Evolutionary conservation across 2,797 vertebrate genomes (phyloP).

Genomic region (Spheniscus humboldti): DNA sequence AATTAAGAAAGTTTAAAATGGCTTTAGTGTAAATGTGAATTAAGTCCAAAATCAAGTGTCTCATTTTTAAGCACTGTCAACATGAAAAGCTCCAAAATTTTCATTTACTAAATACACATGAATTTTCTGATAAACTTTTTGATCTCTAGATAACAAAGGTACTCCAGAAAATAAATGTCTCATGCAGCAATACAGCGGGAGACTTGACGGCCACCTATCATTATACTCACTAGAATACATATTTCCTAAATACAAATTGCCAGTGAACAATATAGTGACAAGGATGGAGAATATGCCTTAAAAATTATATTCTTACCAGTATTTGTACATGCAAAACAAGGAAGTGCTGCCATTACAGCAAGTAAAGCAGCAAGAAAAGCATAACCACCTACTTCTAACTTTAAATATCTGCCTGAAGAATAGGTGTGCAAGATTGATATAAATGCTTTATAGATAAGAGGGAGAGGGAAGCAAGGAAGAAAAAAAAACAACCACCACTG

Average conservation of each 20-base stretch:
- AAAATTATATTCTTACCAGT: neutral
- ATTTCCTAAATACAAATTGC: neutral
- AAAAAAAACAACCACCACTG: neutral
- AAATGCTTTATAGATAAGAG: neutral
- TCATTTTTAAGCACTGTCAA: neutral
- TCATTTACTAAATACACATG: neutral
- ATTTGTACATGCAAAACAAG: neutral
- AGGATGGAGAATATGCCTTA: neutral
- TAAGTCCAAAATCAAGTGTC: neutral
- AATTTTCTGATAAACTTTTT: neutral
- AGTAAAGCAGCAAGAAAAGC: neutral
- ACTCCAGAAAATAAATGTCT: neutral
- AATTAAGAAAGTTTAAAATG: neutral
- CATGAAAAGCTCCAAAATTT: neutral
- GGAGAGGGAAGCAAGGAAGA: neutral
- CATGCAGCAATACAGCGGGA: neutral
- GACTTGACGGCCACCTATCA: neutral
- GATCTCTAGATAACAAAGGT: neutral
- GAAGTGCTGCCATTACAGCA: neutral
- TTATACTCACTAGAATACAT: neutral
- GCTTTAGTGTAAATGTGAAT: neutral
- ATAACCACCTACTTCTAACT: neutral
- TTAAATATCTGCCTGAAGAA: neutral
- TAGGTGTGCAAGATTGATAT: neutral
- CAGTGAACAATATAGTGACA: neutral